phyloP scores from a whole-genome alignment of 2,113 vertebrate species.

The Trochalopteron elliotii region DNA sequence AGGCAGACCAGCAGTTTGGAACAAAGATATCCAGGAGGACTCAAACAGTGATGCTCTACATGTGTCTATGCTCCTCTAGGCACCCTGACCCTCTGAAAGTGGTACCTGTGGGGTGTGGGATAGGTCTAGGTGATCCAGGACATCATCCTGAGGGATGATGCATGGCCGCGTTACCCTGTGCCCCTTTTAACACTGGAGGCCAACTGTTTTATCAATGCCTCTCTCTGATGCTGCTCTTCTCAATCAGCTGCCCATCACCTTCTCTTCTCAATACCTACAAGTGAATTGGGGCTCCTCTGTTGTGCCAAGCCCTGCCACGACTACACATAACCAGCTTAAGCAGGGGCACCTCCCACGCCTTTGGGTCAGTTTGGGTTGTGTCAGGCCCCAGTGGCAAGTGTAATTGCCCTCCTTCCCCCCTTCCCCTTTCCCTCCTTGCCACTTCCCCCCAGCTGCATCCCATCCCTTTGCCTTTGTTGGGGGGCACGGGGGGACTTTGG shows the following conservation, averaged over 20 bases:
- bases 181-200: neutral
- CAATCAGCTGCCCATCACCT: neutral
- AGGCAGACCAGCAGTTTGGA: neutral
- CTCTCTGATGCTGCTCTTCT: neutral
- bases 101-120: neutral
- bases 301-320: neutral
- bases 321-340: neutral
- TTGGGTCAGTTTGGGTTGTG: neutral
- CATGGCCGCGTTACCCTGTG: accelerated
- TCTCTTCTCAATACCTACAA: neutral
- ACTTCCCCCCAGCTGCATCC: neutral
- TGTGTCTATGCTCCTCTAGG: neutral
- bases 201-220: neutral
- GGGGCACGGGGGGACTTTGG: neutral
- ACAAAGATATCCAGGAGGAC: neutral
- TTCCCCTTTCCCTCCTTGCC: neutral
- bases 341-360: accelerated
- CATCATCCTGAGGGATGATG: neutral
- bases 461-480: neutral
- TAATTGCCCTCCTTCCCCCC: neutral
- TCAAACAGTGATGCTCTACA: neutral
- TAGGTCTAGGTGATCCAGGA: neutral
- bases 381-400: neutral
- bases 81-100: neutral
- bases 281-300: neutral